Evolutionary conservation across 2,888 invertebrate species (phyloP).

Genomic region (Druceiella hillmani): DNA sequence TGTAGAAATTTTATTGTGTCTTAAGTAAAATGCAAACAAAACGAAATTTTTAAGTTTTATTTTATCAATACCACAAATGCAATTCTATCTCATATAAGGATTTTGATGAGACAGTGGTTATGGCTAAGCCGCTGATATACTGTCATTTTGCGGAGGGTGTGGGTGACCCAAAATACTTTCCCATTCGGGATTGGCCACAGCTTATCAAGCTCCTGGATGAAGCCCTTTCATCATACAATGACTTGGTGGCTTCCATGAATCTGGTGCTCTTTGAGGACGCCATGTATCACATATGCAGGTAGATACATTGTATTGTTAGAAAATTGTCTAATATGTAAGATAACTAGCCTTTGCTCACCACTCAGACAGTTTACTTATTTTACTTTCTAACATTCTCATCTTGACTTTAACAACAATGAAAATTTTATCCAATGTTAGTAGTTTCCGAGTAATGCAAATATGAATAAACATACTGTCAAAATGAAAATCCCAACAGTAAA

Average conservation of each 20-base stretch:
- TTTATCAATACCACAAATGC: too few species aligned
- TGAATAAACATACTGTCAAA: too few species aligned
- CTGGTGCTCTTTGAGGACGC: conserved; percentile 93
- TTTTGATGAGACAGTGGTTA: conserved; percentile 65
- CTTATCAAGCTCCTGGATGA: conserved; percentile 72
- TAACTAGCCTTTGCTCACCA: too few species aligned
- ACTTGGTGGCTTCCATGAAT: conserved; percentile 87
- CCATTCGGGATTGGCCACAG: conserved; percentile 64
- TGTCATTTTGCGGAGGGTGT: conserved; percentile 91
- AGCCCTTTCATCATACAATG: conserved; percentile 81
- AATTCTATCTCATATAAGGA: conserved; percentile 53
- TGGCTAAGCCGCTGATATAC: conserved; percentile 74
- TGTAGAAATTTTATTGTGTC: too few species aligned
- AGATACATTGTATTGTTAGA: conserved; percentile 20
- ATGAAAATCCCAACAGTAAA: too few species aligned
- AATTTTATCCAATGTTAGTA: too few species aligned
- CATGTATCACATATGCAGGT: conserved; percentile 85
- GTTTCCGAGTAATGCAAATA: too few species aligned
- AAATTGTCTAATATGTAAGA: too few species aligned
- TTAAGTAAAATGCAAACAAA: too few species aligned
- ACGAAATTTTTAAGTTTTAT: neutral
- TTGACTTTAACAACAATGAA: too few species aligned
- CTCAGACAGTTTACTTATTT: too few species aligned
- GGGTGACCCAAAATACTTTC: conserved; percentile 87
- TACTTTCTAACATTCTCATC: too few species aligned